These are phyloP conservation scores for Ambastaia sidthimunki DNA, from an alignment of 2,797 vertebrate species.

Conservation along the genomic window DNA sequence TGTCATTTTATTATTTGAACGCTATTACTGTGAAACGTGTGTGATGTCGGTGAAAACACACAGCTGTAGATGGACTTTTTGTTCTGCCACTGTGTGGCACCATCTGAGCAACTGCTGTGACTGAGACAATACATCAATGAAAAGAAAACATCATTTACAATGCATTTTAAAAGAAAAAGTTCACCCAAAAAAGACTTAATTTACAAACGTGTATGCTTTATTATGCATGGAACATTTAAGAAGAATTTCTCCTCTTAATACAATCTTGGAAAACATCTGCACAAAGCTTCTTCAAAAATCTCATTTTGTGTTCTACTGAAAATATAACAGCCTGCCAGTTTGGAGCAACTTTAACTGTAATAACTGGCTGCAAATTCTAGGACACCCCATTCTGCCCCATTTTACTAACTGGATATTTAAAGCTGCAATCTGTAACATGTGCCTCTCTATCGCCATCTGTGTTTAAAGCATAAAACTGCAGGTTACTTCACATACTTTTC, in stretches of 20 bases:
- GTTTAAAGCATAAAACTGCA: too few species aligned
- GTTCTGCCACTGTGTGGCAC: not conserved
- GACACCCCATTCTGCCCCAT: not conserved
- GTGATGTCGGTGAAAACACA: not conserved
- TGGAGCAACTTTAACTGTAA: not conserved
- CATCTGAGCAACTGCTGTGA: not conserved
- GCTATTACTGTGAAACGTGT: not conserved
- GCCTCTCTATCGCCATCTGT: too few species aligned
- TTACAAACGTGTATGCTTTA: not conserved
- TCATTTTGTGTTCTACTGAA: not conserved
- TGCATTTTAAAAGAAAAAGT: not conserved
- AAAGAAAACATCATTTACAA: not conserved
- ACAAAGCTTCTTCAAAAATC: not conserved
- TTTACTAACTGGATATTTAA: not conserved
- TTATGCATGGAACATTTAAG: too few species aligned
- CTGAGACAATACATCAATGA: constrained; percentile 3
- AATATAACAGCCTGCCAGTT: not conserved
- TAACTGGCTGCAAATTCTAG: not conserved
- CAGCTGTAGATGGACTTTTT: not conserved
- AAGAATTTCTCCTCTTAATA: too few species aligned
- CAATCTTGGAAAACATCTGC: too few species aligned
- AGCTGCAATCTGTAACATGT: too few species aligned
- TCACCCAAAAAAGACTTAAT: not conserved
- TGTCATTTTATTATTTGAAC: constrained; percentile 7
- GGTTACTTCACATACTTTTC: too few species aligned